Conservation (phyloP, 1,140 invertebrate species). For the Solenopsis invicta region DNA sequence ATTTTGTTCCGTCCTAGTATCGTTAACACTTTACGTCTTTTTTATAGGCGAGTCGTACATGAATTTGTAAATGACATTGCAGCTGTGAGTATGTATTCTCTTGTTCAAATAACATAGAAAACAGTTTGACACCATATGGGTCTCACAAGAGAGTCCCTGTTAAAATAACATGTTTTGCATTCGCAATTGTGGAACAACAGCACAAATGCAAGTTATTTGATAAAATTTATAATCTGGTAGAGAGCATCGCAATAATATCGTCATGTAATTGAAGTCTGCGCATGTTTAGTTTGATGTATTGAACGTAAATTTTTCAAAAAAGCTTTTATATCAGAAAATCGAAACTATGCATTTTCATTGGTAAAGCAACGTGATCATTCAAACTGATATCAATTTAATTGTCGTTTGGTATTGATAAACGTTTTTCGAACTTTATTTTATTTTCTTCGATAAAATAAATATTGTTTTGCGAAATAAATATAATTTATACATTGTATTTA, state of each 20-base stretch:
- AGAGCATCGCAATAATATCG: conserved; percentile 9
- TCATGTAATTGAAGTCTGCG: too few relatives aligned
- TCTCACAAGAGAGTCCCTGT: not conserved
- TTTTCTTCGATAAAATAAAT: not conserved
- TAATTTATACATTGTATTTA: too few relatives aligned
- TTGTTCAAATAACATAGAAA: conserved; percentile 14
- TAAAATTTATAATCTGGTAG: conserved; percentile 15
- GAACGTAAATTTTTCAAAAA: not conserved
- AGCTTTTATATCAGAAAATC: not conserved
- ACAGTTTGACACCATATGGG: conserved; percentile 23
- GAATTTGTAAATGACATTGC: conserved; percentile 42
- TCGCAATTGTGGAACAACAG: conserved; percentile 20
- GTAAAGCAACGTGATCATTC: not conserved
- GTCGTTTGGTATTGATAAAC: not conserved
- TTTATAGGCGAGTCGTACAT: conserved; percentile 11
- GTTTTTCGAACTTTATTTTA: not conserved
- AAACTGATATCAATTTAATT: not conserved
- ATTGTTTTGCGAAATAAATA: not conserved
- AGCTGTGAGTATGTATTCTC: not conserved
- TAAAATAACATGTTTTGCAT: conserved; percentile 9
- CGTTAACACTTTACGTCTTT: conserved; percentile 10
- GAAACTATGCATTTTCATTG: not conserved
- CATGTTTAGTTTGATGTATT: not conserved
- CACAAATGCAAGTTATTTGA: not conserved
- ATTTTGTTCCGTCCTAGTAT: not conserved